These are phyloP conservation scores for Hydrozoanthus tunicans DNA, from an alignment of 64 coral and sea anemone genomes.

Conservation along the genomic window DNA sequence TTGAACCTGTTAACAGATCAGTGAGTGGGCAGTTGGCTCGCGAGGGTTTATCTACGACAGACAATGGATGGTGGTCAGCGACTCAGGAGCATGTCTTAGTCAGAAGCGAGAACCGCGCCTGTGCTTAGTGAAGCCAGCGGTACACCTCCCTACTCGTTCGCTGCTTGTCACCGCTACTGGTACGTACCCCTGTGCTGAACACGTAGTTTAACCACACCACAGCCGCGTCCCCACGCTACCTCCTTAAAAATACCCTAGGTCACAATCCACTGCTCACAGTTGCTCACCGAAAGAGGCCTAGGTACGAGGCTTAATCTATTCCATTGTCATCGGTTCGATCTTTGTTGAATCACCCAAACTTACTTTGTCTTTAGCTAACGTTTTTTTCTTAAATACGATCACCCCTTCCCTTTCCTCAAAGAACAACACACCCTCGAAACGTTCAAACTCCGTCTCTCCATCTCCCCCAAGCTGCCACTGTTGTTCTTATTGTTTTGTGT, in stretches of 20 bases:
- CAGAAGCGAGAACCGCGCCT: slow-evolving; percentile 91
- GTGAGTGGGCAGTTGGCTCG: slow-evolving; percentile 73
- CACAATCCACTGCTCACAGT: no score
- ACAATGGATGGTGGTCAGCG: slow-evolving; percentile 91
- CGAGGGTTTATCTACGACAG: slow-evolving; percentile 91
- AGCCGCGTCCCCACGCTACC: no score
- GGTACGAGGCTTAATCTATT: no score
- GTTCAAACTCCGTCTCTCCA: no score
- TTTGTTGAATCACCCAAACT: no score
- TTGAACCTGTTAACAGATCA: slow-evolving; percentile 47
- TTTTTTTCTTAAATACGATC: no score
- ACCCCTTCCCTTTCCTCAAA: background rate
- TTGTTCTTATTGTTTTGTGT: background rate
- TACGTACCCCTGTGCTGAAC: background rate
- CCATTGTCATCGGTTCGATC: no score
- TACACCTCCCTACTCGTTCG: slow-evolving; percentile 57
- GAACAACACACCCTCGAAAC: background rate
- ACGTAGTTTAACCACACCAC: no score
- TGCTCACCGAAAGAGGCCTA: no score
- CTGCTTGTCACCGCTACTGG: slow-evolving; percentile 76
- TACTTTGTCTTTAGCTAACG: no score
- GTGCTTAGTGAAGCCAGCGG: slow-evolving; percentile 77
- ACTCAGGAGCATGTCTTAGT: slow-evolving; percentile 79
- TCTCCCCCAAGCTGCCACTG: background rate
- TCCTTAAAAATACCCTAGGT: no score